Percentiles rank a stretch among this genome's conserved stretches.
Conservation (phyloP, 2,888 invertebrate genomes). For the Choristoneura rosaceana region DNA sequence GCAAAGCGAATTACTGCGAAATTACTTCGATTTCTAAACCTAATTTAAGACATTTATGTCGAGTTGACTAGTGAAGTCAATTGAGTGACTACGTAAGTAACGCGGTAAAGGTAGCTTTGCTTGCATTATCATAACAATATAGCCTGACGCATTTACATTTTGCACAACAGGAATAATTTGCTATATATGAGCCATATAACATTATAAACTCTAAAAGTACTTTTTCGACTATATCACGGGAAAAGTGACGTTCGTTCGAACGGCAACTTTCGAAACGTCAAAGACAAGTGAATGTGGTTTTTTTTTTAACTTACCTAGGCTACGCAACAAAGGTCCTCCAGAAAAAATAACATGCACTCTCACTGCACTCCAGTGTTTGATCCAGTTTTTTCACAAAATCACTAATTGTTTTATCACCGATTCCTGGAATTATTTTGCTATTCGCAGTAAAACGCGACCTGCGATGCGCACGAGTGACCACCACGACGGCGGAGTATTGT, state of each 20-base stretch:
- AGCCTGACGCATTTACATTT: background rate
- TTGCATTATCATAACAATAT: conserved; percentile 33
- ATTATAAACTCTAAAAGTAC: conserved; percentile 1
- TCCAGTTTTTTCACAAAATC: conserved; percentile 23
- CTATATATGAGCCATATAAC: too few relatives aligned
- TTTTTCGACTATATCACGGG: conserved; percentile 13
- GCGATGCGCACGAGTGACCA: conserved; percentile 33
- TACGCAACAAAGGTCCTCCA: conserved; percentile 1
- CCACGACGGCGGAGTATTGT: conserved; percentile 6
- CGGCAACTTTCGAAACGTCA: conserved; percentile 36
- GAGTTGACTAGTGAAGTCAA: background rate
- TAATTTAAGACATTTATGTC: too few relatives aligned
- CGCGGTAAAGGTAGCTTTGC: background rate
- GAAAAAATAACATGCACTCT: conserved; percentile 18
- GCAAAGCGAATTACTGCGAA: background rate
- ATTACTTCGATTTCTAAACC: too few relatives aligned
- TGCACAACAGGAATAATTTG: background rate
- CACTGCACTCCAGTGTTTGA: conserved; percentile 39
- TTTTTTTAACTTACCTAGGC: conserved; percentile 23
- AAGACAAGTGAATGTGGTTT: conserved; percentile 23
- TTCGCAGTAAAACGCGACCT: conserved; percentile 5
- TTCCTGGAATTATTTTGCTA: conserved; percentile 24
- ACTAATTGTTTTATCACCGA: conserved; percentile 2
- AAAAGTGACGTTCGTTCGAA: conserved; percentile 6
- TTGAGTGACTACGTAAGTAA: background rate